phyloP scores from a whole-genome alignment of 2,888 invertebrate species.

The Thymelicus acteon region DNA sequence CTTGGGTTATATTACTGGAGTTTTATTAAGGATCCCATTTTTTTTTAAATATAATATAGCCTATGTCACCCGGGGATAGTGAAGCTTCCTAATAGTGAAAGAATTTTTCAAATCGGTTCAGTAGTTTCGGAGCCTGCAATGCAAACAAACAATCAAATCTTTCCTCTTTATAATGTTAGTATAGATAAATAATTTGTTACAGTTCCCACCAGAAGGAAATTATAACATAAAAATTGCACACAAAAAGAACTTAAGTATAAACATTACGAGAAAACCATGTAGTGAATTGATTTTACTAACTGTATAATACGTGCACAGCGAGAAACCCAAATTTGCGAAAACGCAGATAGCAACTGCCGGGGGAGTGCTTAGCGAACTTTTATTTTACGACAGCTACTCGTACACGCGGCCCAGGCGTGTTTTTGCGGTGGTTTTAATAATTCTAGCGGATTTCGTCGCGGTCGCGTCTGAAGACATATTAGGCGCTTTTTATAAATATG shows the following conservation, averaged over 20 bases:
- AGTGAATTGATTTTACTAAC: constrained; percentile 24
- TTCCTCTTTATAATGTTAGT: too few species aligned
- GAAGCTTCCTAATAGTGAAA: too few species aligned
- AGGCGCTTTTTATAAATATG: constrained; percentile 19
- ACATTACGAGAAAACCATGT: not conserved
- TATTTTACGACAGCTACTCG: constrained; percentile 51
- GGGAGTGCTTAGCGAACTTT: constrained; percentile 49
- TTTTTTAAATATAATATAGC: too few species aligned
- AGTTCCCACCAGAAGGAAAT: too few species aligned
- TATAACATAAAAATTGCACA: too few species aligned
- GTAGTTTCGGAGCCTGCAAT: too few species aligned
- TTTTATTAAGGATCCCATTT: too few species aligned
- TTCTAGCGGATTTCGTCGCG: constrained; percentile 34
- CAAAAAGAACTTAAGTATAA: not conserved
- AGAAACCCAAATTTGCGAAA: constrained; percentile 44
- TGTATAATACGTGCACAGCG: constrained; percentile 33
- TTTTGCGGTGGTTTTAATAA: constrained; percentile 43
- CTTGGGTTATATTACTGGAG: too few species aligned
- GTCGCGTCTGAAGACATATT: constrained; percentile 19
- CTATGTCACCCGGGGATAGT: too few species aligned
- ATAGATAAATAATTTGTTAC: too few species aligned
- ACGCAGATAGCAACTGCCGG: constrained; percentile 42
- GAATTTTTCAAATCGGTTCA: too few species aligned
- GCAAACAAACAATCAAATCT: too few species aligned
- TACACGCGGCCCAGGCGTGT: constrained; percentile 33